Percentiles rank a stretch among this genome's conserved stretches.
These are phyloP conservation scores for Spondyliosoma cantharus DNA, from an alignment of 2,797 vertebrate species.

Conservation along the genomic window DNA sequence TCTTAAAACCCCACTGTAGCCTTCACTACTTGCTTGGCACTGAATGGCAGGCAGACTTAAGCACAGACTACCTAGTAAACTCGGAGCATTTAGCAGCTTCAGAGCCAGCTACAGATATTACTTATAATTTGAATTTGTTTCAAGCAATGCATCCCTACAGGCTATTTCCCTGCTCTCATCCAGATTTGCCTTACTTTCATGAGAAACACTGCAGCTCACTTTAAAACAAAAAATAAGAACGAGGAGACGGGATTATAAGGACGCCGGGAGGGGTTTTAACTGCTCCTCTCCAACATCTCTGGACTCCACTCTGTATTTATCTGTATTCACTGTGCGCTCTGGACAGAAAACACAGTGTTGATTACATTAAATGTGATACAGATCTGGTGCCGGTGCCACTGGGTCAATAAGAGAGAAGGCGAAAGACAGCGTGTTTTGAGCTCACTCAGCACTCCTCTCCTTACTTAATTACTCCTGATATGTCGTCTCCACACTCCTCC, in stretches of 20 bases:
- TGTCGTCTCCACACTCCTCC: constrained; percentile 20
- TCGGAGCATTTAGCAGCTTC: no score
- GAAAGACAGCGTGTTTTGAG: constrained; percentile 35
- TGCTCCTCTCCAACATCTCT: not conserved
- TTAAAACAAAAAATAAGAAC: constrained; percentile 15
- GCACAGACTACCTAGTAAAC: not conserved
- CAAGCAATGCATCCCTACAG: constrained; percentile 46
- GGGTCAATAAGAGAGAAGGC: constrained; percentile 66
- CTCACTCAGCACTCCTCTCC: constrained; percentile 53
- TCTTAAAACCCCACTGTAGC: not conserved
- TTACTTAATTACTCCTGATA: constrained; percentile 54
- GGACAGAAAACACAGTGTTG: constrained; percentile 63
- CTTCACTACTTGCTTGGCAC: not conserved
- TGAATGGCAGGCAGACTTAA: not conserved
- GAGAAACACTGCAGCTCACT: constrained; percentile 36
- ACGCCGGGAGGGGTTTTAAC: constrained; percentile 26
- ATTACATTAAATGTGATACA: constrained; percentile 66
- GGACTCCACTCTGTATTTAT: constrained; percentile 28
- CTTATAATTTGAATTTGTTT: constrained; percentile 34
- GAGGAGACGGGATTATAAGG: constrained; percentile 8
- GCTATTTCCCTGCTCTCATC: constrained; percentile 26
- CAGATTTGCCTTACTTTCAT: constrained; percentile 2
- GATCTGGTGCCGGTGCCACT: constrained; percentile 55
- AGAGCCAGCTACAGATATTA: not conserved
- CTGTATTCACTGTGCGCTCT: constrained; percentile 28